Evolutionary conservation across 2,797 vertebrate species (phyloP), one percentile per base, ranked within the genome.

Genomic region (Micromesistius poutassou): DNA sequence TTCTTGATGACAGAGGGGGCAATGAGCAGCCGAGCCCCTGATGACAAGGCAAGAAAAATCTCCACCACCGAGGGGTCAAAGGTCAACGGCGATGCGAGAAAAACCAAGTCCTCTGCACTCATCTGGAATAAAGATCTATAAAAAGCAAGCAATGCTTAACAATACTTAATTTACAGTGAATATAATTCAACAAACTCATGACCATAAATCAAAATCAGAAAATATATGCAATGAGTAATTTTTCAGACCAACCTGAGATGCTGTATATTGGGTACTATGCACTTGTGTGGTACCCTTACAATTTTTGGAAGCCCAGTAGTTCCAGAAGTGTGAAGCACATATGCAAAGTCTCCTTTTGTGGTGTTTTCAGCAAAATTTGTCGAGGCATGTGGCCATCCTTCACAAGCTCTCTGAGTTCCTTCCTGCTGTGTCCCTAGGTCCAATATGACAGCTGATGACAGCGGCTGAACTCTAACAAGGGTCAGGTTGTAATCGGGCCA

Each of bases 11-110:
- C 72, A 12, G 92, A 82, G 16, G 97, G 96, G 40, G 97, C 82
- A 0, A 98, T 86, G 40, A 99, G 95, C 78, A 99, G 93, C 84
- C 91, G 94, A 50, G 98, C 97, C 28, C 98, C 98, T 0, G 95
- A 96, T 0, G 96, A 94, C 6, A 99, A 88, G n/a, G 96, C 92
- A 74, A 97, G 10, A 79, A 99, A 99, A 72, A 99, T 84, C 71
- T 99, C 98, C 86, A 99, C 94, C 83, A 96, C 95, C 1, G 98
- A 99, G 0, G 98, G 98, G 88, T 99, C 98, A 92, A 99, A 99
- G 2, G 97, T 98, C 81, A 99, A 89, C 13, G 97, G 95, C 7
- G 98, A 98, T 30, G 97, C 96, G 74, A 99, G 90, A 84, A 99
- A 97, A 0, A 99, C 91, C 79, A 95, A 75, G 84, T 99, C 98